Percentiles rank a stretch among this genome's conserved stretches.
phyloP scores from a whole-genome alignment of 2,797 vertebrate genomes.

The Ctenosaura bakeri region DNA sequence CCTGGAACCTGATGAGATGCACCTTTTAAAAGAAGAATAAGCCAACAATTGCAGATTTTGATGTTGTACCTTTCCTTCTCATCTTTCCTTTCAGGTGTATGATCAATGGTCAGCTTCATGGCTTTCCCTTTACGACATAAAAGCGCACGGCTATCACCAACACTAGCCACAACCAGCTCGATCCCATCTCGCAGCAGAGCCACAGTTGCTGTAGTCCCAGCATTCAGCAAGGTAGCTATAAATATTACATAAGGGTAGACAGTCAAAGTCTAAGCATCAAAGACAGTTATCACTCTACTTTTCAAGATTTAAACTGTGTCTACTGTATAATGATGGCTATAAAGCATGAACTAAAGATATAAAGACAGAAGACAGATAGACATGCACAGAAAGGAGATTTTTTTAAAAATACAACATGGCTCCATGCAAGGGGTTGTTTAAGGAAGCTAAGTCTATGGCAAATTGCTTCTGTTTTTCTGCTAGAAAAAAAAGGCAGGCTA shows the following conservation, averaged over 20 bases:
- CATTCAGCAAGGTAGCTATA: slow-evolving; percentile 84
- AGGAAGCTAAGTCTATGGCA: background rate
- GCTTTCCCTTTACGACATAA: slow-evolving; percentile 95
- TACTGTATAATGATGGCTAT: slow-evolving; percentile 45
- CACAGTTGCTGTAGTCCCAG: slow-evolving; percentile 96
- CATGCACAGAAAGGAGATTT: slow-evolving; percentile 62
- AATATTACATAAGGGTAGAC: slow-evolving; percentile 56
- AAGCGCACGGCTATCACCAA: slow-evolving; percentile 96
- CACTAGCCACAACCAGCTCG: slow-evolving; percentile 95
- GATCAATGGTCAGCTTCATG: slow-evolving; percentile 93
- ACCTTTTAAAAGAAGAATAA: background rate
- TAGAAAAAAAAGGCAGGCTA: background rate
- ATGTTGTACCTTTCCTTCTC: slow-evolving; percentile 92
- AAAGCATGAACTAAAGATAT: slow-evolving; percentile 68
- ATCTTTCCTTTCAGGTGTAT: slow-evolving; percentile 96
- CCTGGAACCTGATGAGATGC: background rate
- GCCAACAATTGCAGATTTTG: background rate
- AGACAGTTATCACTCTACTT: background rate
- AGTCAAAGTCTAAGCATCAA: slow-evolving; percentile 37
- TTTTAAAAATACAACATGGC: slow-evolving; percentile 70
- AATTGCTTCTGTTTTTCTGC: background rate
- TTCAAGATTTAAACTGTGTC: slow-evolving; percentile 47
- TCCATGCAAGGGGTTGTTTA: slow-evolving; percentile 72
- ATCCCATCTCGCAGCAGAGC: slow-evolving; percentile 95
- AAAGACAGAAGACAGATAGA: slow-evolving; percentile 46